A percentile compares a stretch with the other conserved stretches of the same genome.
Evolutionary conservation across 2,113 vertebrate genomes (phyloP).

Genomic region (Cromileptes altivelis): DNA sequence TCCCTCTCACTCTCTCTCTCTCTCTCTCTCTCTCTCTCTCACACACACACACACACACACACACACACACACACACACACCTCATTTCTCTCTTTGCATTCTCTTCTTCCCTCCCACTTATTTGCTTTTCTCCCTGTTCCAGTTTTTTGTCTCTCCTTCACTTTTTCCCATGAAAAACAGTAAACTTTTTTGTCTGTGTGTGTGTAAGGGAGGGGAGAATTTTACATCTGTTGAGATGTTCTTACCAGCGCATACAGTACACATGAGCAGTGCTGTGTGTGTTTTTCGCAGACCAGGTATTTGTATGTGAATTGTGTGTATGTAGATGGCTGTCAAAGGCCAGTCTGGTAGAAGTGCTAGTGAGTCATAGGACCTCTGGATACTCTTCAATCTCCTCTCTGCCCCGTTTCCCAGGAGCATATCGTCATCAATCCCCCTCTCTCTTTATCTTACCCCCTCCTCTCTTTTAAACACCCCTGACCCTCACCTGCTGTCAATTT

Average conservation of each 20-base stretch:
- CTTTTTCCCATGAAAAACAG: conserved; percentile 28
- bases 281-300: conserved; percentile 24
- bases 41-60: conserved; percentile 40
- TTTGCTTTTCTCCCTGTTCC: conserved; percentile 49
- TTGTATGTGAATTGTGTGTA: conserved; percentile 23
- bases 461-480: conserved; percentile 48
- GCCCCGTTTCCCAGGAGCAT: conserved; percentile 35
- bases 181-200: conserved; percentile 36
- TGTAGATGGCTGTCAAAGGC: conserved; percentile 50
- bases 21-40: background rate
- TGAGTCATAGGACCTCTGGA: conserved; percentile 54
- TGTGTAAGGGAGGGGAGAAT: background rate
- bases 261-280: conserved; percentile 13
- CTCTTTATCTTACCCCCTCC: conserved; percentile 13
- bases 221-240: conserved; percentile 4
- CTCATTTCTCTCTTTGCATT: conserved; percentile 48
- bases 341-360: conserved; percentile 20
- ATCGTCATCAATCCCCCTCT: background rate
- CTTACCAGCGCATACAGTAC: background rate
- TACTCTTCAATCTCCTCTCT: conserved; percentile 41
- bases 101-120: conserved; percentile 55
- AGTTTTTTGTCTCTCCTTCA: conserved; percentile 40
- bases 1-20: conserved; percentile 25
- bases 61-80: conserved; percentile 60
- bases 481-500: conserved; percentile 48